Percentiles rank a stretch among this genome's conserved stretches.
Evolutionary conservation across 2,888 invertebrate genomes (phyloP).

Genomic region (Chrysomela aeneicollis): DNA sequence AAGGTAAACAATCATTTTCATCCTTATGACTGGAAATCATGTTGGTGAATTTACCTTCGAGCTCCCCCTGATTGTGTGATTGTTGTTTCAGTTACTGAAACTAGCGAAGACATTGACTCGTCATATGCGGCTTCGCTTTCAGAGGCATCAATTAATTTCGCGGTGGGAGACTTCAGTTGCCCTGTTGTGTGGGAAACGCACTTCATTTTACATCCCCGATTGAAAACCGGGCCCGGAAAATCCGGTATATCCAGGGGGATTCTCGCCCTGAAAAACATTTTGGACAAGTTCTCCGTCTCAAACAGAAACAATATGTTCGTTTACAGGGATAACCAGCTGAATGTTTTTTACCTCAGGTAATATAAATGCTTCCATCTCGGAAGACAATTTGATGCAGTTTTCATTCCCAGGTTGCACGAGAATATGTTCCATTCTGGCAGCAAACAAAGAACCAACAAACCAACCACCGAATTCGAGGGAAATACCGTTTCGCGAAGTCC

Average conservation of each 20-base stretch:
- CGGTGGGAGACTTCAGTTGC: constrained; percentile 77
- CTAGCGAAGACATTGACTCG: constrained; percentile 55
- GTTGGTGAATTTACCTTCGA: too few species aligned
- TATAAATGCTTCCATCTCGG: neutral
- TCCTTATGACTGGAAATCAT: too few species aligned
- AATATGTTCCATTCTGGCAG: constrained; percentile 53
- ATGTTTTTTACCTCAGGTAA: constrained; percentile 68
- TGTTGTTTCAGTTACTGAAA: constrained; percentile 46
- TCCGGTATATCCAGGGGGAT: constrained; percentile 70
- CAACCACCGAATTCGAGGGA: constrained; percentile 56
- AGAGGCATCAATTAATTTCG: constrained; percentile 63
- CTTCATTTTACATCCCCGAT: constrained; percentile 74
- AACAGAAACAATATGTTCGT: constrained; percentile 82
- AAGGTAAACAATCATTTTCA: too few species aligned
- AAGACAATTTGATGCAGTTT: neutral
- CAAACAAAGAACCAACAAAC: constrained; percentile 46
- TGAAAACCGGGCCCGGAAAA: constrained; percentile 71
- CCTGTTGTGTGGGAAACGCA: constrained; percentile 76
- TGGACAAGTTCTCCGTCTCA: constrained; percentile 74
- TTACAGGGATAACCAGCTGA: constrained; percentile 70
- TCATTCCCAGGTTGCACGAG: constrained; percentile 59
- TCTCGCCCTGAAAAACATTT: constrained; percentile 70
- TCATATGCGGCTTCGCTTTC: constrained; percentile 55
- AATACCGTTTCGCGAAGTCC: constrained; percentile 64
- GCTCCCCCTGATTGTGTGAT: too few species aligned